Percentiles rank a stretch among this genome's conserved stretches.
phyloP scores from a whole-genome alignment of 2,888 invertebrate species.

The Buathra laborator region DNA sequence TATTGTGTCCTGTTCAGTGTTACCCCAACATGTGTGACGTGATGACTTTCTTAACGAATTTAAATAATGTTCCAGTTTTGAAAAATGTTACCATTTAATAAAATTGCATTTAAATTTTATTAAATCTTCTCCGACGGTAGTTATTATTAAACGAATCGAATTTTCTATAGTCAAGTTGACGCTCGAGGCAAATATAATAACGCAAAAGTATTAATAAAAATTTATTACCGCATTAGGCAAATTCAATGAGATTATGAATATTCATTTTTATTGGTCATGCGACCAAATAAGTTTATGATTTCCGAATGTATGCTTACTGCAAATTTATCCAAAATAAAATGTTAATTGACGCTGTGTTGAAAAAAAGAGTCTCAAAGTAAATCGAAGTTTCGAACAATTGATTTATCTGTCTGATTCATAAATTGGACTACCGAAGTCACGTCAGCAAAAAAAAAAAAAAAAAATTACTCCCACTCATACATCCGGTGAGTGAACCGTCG shows the following conservation, averaged over 20 bases:
- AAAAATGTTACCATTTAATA: background rate
- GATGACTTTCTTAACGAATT: constrained; percentile 78
- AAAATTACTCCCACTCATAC: background rate
- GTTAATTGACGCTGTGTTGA: background rate
- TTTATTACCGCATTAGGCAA: background rate
- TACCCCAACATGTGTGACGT: constrained; percentile 71
- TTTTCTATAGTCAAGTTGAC: background rate
- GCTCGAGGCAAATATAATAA: background rate
- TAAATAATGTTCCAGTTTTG: background rate
- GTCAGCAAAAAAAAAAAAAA: constrained; percentile 7
- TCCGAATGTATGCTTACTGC: no score
- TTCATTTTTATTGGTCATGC: background rate
- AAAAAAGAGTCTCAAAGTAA: background rate
- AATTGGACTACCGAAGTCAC: constrained; percentile 15
- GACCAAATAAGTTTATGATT: background rate
- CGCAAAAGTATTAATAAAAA: background rate
- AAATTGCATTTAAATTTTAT: background rate
- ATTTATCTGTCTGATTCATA: constrained; percentile 17
- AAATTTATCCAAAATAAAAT: background rate
- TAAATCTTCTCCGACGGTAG: no score
- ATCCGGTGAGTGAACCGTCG: constrained; percentile 50
- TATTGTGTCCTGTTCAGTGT: constrained; percentile 29
- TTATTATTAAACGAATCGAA: background rate
- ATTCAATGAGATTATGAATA: background rate
- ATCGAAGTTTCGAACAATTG: background rate